phyloP scores from a whole-genome alignment of 2,113 vertebrate genomes.

The Laticauda laticaudata region DNA sequence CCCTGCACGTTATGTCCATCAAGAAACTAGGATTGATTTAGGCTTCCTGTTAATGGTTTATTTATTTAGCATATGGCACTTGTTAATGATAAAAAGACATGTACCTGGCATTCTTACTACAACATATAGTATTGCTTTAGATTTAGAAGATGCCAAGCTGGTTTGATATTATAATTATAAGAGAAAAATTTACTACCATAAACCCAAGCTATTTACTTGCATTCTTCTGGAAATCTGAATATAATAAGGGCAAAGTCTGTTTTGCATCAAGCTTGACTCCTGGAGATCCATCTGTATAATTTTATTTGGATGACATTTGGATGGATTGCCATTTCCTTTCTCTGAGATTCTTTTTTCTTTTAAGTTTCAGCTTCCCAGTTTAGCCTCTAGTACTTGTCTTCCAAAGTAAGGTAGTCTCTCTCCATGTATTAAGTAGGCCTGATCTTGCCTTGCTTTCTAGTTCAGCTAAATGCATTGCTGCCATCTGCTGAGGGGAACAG shows the following conservation, averaged over 20 bases:
- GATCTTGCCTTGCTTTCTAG: not conserved
- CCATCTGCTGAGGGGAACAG: not conserved
- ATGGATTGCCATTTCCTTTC: not conserved
- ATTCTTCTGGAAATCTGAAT: not conserved
- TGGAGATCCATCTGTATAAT: not conserved
- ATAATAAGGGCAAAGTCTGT: not conserved
- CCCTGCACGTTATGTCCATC: not conserved
- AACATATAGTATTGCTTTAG: not conserved
- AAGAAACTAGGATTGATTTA: not conserved
- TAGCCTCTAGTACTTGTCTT: not conserved
- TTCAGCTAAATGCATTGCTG: not conserved
- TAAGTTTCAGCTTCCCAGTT: not conserved
- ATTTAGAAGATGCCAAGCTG: not conserved
- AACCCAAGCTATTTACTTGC: not conserved
- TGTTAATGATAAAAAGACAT: not conserved
- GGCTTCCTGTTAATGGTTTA: not conserved
- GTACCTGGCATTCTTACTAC: not conserved
- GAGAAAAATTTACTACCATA: not conserved
- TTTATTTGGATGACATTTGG: not conserved
- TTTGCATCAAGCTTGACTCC: not conserved
- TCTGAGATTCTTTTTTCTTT: not conserved
- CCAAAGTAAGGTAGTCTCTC: not conserved
- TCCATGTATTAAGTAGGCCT: not conserved
- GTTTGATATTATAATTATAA: not conserved
- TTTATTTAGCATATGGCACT: not conserved